Conservation (phyloP, 2,797 vertebrate genomes). For the Sebastes itinus region DNA sequence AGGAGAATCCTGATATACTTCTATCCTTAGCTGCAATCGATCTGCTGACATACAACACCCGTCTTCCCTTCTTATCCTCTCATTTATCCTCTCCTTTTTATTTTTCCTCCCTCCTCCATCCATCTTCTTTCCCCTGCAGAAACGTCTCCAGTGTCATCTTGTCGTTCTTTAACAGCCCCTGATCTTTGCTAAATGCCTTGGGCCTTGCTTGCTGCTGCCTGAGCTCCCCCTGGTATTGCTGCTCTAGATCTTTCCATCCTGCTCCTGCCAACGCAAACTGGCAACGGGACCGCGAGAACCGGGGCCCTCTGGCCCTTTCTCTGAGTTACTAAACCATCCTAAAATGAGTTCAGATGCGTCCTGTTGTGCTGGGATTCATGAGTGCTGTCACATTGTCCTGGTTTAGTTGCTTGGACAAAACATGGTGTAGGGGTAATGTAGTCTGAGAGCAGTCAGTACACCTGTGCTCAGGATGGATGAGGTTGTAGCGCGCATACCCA, state of each 20-base stretch:
- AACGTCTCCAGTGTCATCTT: conserved; percentile 61
- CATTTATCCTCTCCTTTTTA: conserved; percentile 41
- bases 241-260: conserved; percentile 64
- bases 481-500: neutral
- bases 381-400: conserved; percentile 20
- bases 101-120: conserved; percentile 12
- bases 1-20: conserved; percentile 64
- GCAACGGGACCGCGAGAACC: conserved; percentile 20
- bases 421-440: neutral
- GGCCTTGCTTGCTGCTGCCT: conserved; percentile 43
- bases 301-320: conserved; percentile 38
- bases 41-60: conserved; percentile 64
- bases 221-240: conserved; percentile 60
- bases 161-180: conserved; percentile 60
- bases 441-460: neutral
- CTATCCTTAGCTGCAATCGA: conserved; percentile 70
- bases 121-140: conserved; percentile 17
- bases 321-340: conserved; percentile 20
- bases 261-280: conserved; percentile 49
- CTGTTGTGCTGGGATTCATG: neutral
- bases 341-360: conserved; percentile 27
- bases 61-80: conserved; percentile 51
- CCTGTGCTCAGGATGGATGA: conserved; percentile 6
- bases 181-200: conserved; percentile 70
- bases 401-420: conserved; percentile 12